Evolutionary conservation across 1,140 invertebrate genomes (phyloP).

Genomic region (Plodia interpunctella): DNA sequence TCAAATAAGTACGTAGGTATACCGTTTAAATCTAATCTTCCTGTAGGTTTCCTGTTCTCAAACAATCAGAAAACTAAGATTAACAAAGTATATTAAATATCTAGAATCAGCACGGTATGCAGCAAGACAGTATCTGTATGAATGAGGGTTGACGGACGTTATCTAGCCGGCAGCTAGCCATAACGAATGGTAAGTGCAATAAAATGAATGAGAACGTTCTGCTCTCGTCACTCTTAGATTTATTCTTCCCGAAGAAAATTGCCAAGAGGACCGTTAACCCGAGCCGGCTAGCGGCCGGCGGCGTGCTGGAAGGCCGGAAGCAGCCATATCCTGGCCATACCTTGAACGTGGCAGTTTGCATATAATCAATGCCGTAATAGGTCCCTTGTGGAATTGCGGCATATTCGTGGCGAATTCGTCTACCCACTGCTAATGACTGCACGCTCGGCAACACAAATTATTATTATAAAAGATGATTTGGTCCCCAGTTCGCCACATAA

Average conservation of each 20-base stretch:
- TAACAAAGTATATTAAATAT: too few species aligned
- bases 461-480: not conserved
- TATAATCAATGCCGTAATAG: slow-evolving; percentile 48
- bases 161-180: not conserved
- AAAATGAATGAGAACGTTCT: slow-evolving; percentile 9
- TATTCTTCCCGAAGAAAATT: slow-evolving; percentile 23
- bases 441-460: slow-evolving; percentile 1
- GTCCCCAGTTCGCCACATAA: too few species aligned
- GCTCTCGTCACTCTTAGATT: slow-evolving; percentile 19
- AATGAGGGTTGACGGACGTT: too few species aligned
- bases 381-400: slow-evolving; percentile 22
- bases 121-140: too few species aligned
- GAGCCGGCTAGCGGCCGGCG: slow-evolving; percentile 18
- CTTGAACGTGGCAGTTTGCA: slow-evolving; percentile 35
- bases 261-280: slow-evolving; percentile 43
- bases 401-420: slow-evolving; percentile 9
- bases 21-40: too few species aligned
- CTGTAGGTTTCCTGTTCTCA: too few species aligned
- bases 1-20: too few species aligned
- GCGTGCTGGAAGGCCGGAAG: slow-evolving; percentile 47
- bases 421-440: slow-evolving; percentile 12
- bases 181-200: slow-evolving; percentile 11
- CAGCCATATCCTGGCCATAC: slow-evolving; percentile 54
- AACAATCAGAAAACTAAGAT: too few species aligned
- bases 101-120: too few species aligned